Evolutionary conservation across 2,888 invertebrate species (phyloP).

Genomic region (Drosophila recens): DNA sequence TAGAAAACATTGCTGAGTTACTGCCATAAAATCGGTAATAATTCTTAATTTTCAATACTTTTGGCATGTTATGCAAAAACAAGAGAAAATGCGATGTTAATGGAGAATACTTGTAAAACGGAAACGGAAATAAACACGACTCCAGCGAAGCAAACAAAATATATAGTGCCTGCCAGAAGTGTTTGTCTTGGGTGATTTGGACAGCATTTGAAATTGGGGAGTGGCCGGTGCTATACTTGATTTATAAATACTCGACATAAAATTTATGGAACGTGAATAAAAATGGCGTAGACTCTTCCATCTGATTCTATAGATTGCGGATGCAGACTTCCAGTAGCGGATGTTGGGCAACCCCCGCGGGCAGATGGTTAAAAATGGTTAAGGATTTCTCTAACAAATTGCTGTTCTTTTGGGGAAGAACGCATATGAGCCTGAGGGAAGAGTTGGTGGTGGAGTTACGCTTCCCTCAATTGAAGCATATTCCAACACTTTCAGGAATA

Average conservation of each 20-base stretch:
- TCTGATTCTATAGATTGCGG: slow-evolving; percentile 16
- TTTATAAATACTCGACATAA: slow-evolving; percentile 75
- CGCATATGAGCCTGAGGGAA: slow-evolving; percentile 53
- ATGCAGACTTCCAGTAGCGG: slow-evolving; percentile 29
- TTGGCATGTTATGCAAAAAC: slow-evolving; percentile 41
- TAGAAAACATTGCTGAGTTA: slow-evolving; percentile 39
- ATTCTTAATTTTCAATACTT: slow-evolving; percentile 69
- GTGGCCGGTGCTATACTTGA: slow-evolving; percentile 54
- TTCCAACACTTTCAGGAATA: slow-evolving; percentile 33
- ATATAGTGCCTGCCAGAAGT: slow-evolving; percentile 30
- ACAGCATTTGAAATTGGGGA: not conserved
- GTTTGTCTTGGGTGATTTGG: slow-evolving; percentile 6
- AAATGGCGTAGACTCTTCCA: slow-evolving; percentile 58
- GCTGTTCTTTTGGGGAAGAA: slow-evolving; percentile 21
- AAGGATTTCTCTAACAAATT: slow-evolving; percentile 33
- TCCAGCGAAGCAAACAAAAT: slow-evolving; percentile 38
- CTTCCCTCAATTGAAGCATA: slow-evolving; percentile 2
- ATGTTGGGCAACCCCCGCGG: slow-evolving; percentile 31
- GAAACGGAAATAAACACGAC: slow-evolving; percentile 62
- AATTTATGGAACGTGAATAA: slow-evolving; percentile 76
- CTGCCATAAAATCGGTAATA: slow-evolving; percentile 57
- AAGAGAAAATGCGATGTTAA: slow-evolving; percentile 55
- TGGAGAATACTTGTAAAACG: slow-evolving; percentile 79
- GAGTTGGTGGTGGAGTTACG: slow-evolving; percentile 39
- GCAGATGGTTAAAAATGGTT: not conserved